A percentile compares a stretch with the other conserved stretches of the same genome.
phyloP scores from a whole-genome alignment of 2,888 invertebrate genomes.

The Helobdella robusta region DNA sequence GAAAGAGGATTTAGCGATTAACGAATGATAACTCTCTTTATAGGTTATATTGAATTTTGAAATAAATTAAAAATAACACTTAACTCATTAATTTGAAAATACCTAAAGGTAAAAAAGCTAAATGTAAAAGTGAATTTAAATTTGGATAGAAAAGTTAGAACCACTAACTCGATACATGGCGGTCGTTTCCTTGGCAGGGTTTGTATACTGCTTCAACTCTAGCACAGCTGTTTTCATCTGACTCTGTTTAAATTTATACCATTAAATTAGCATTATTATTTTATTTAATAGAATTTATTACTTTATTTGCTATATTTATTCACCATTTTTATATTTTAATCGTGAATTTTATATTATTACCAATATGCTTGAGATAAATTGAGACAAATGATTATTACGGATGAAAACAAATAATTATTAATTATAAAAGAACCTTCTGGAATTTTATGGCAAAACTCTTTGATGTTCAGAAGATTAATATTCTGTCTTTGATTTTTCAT shows the following conservation, averaged over 20 bases:
- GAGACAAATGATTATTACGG: background rate
- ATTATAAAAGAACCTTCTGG: slow-evolving; percentile 10
- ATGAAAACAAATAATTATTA: background rate
- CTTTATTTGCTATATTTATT: background rate
- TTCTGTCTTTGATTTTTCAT: slow-evolving; percentile 18
- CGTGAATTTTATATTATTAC: background rate
- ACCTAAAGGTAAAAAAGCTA: background rate
- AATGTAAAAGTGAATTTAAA: background rate
- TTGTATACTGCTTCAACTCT: slow-evolving; percentile 13
- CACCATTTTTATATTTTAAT: background rate
- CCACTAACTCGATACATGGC: slow-evolving; percentile 14
- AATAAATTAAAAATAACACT: background rate
- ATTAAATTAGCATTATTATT: background rate
- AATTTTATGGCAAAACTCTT: slow-evolving; percentile 18
- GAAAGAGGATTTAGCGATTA: too few species aligned
- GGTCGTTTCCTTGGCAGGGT: slow-evolving; percentile 14
- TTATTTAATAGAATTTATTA: background rate
- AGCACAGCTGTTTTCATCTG: slow-evolving; percentile 16
- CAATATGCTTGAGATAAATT: background rate
- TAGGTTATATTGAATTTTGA: background rate
- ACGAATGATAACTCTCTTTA: too few species aligned
- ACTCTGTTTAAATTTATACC: background rate
- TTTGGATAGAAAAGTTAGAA: background rate
- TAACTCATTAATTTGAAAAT: background rate
- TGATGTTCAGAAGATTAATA: slow-evolving; percentile 13